phyloP scores from a whole-genome alignment of 2,797 vertebrate genomes.

The Acrossocheilus fasciatus region DNA sequence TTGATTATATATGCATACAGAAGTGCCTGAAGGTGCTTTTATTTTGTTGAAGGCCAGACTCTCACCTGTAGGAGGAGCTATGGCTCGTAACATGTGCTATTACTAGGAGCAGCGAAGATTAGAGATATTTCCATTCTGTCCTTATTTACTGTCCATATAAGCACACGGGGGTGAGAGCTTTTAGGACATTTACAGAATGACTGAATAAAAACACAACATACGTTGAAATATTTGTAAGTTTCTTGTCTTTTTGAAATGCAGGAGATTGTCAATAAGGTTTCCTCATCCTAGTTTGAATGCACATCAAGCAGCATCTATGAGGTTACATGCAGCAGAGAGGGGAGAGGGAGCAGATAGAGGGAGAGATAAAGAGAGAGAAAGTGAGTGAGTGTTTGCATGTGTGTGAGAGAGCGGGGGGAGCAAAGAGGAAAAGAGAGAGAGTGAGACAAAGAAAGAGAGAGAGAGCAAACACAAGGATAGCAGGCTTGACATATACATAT shows the following conservation, averaged over 20 bases:
- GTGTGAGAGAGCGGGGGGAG: conserved; percentile 46
- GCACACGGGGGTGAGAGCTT: conserved; percentile 74
- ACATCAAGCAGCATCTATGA: conserved; percentile 57
- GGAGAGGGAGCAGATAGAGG: conserved; percentile 42
- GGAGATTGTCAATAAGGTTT: conserved; percentile 6
- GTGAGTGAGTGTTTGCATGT: conserved; percentile 40
- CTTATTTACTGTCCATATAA: conserved; percentile 75
- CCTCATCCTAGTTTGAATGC: conserved; percentile 52
- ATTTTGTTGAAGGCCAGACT: conserved; percentile 42
- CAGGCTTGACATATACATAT: conserved; percentile 68
- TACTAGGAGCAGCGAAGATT: conserved; percentile 68
- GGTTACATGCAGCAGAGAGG: conserved; percentile 49
- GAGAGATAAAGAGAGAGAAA: conserved; percentile 44
- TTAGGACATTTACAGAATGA: conserved; percentile 21
- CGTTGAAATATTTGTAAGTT: background rate
- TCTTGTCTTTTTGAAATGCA: background rate
- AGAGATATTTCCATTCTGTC: conserved; percentile 70
- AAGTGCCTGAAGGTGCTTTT: conserved; percentile 37
- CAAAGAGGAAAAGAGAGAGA: conserved; percentile 53
- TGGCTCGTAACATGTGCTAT: conserved; percentile 70
- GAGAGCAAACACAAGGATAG: conserved; percentile 76
- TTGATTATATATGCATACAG: background rate
- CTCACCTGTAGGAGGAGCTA: conserved; percentile 86
- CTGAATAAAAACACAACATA: background rate
- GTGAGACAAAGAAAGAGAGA: conserved; percentile 55